phyloP scores from a whole-genome alignment of 2,888 invertebrate species.

The Salticus scenicus region DNA sequence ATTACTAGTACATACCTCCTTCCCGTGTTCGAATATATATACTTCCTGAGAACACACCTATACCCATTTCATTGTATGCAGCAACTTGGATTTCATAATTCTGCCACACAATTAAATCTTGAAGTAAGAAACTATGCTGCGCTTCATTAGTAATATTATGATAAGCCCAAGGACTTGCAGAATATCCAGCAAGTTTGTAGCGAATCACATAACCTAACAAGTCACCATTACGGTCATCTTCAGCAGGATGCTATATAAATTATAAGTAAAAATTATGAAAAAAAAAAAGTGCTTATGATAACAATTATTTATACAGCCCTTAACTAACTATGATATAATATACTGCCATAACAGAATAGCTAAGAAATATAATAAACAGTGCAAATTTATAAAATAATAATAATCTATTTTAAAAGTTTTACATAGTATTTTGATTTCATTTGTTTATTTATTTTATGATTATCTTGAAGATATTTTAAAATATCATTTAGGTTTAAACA shows the following conservation, averaged over 20 bases:
- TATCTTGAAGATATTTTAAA: too few relatives aligned
- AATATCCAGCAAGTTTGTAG: slow-evolving; percentile 93
- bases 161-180: slow-evolving; percentile 89
- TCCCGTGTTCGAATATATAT: slow-evolving; percentile 96
- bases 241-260: slow-evolving; percentile 84
- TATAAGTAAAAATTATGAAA: too few relatives aligned
- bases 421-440: too few relatives aligned
- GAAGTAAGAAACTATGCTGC: slow-evolving; percentile 90
- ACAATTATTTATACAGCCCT: too few relatives aligned
- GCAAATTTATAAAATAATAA: background rate
- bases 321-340: too few relatives aligned
- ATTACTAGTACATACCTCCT: slow-evolving; percentile 82
- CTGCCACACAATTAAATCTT: slow-evolving; percentile 97
- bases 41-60: slow-evolving; percentile 92
- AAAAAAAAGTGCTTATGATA: too few relatives aligned
- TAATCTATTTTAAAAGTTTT: too few relatives aligned
- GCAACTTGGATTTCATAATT: slow-evolving; percentile 97
- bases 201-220: slow-evolving; percentile 94
- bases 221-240: slow-evolving; percentile 95
- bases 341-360: background rate
- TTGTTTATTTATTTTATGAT: too few relatives aligned
- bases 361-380: background rate
- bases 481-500: too few relatives aligned
- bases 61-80: slow-evolving; percentile 96
- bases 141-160: slow-evolving; percentile 95